These are phyloP conservation scores for Camponotus fellah DNA, from an alignment of 2,888 invertebrate species.

Conservation along the genomic window DNA sequence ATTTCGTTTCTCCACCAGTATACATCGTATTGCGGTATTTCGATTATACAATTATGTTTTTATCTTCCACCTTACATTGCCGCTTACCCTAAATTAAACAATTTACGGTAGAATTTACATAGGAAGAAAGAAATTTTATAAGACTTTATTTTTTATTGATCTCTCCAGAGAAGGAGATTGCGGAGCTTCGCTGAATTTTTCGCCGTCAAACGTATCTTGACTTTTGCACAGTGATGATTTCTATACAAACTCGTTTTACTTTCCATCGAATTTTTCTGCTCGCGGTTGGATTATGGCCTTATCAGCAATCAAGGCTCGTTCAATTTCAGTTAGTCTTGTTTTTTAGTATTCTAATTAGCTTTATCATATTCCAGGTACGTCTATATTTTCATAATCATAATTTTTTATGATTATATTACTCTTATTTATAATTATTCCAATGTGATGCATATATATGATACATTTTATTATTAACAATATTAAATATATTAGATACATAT, in stretches of 20 bases:
- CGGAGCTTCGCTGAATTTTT: neutral
- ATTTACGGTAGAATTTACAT: neutral
- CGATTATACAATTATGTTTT: neutral
- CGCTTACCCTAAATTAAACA: neutral
- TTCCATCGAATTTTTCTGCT: neutral
- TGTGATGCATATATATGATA: neutral
- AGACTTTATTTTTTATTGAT: neutral
- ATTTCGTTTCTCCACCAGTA: neutral
- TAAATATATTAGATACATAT: neutral
- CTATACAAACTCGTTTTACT: neutral
- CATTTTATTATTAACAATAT: neutral
- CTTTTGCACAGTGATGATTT: neutral
- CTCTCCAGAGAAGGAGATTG: neutral
- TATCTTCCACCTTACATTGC: neutral
- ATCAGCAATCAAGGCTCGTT: neutral
- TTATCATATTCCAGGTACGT: neutral
- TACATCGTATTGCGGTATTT: neutral
- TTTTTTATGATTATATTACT: neutral
- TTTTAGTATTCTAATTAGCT: neutral
- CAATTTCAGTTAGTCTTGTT: neutral
- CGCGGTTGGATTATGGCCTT: slow-evolving; percentile 7
- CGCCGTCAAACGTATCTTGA: neutral
- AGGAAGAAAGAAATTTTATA: neutral
- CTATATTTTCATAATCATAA: neutral
- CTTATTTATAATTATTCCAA: no score